Conservation (phyloP, 2,888 invertebrate species). For the Drosophila quinaria region DNA sequence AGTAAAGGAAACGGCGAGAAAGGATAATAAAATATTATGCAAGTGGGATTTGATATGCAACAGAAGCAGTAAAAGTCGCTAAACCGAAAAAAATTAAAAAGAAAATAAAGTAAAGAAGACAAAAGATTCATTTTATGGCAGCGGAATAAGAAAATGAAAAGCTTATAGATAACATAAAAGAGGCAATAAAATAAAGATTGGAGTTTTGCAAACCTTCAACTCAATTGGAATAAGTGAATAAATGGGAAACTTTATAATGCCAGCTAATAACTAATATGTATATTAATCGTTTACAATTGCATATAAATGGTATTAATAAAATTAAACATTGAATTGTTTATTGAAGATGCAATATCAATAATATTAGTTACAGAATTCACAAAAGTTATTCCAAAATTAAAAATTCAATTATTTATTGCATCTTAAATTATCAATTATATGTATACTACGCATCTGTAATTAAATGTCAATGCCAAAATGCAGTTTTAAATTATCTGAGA, state of each 20-base stretch:
- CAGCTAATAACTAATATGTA: background rate
- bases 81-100: slow-evolving; percentile 11
- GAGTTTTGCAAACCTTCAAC: background rate
- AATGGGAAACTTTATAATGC: background rate
- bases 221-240: background rate
- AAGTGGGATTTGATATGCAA: slow-evolving; percentile 61
- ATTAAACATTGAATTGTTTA: background rate
- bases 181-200: slow-evolving; percentile 24
- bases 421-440: background rate
- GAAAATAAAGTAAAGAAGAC: slow-evolving; percentile 4
- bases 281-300: background rate
- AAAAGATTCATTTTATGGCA: slow-evolving; percentile 34
- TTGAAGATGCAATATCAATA: too few relatives aligned
- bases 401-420: background rate
- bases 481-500: slow-evolving; percentile 9
- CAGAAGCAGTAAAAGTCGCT: slow-evolving; percentile 43
- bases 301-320: background rate
- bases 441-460: background rate
- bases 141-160: background rate
- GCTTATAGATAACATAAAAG: slow-evolving; percentile 4
- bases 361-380: background rate
- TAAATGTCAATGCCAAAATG: background rate
- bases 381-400: too few relatives aligned
- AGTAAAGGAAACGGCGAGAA: slow-evolving; percentile 25
- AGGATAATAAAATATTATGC: slow-evolving; percentile 77